Percentiles rank a stretch among this genome's conserved stretches.
phyloP scores from a whole-genome alignment of 2,888 invertebrate species.

The Acrobasis repandana region DNA sequence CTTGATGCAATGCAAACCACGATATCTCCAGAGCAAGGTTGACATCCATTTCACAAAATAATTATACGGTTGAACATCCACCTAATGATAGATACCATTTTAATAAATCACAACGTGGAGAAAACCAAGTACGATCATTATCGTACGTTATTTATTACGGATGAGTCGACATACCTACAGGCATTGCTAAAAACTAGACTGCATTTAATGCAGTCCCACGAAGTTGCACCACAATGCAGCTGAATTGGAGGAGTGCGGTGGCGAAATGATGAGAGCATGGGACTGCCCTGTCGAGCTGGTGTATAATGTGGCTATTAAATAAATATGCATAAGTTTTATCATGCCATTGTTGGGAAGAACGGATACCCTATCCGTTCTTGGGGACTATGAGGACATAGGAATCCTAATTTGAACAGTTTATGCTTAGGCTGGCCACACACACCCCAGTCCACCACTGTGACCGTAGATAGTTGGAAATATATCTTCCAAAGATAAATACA shows the following conservation, averaged over 20 bases:
- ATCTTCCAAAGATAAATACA: no score
- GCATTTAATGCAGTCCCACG: constrained; percentile 40
- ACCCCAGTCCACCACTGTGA: no score
- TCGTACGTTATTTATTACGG: constrained; percentile 4
- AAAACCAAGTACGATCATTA: constrained; percentile 1
- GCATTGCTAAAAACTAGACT: constrained; percentile 21
- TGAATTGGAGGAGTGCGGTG: constrained; percentile 32
- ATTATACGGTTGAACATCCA: neutral
- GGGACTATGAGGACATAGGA: neutral
- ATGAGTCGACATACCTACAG: neutral
- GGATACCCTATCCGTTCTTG: no score
- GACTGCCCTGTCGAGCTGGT: constrained; percentile 7
- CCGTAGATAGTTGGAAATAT: no score
- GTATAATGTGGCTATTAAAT: neutral
- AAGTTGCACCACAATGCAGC: constrained; percentile 41
- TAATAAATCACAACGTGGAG: neutral
- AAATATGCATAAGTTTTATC: neutral
- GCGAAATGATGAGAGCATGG: constrained; percentile 34
- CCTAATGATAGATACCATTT: neutral
- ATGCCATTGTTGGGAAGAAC: neutral
- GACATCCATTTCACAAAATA: neutral
- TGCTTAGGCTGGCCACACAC: no score
- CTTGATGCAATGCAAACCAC: no score
- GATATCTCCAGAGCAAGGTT: no score
- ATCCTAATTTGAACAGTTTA: no score